Base-by-base conservation (phyloP, 1,140 invertebrate genomes). In the Sesamia nonagrioides region DNA sequence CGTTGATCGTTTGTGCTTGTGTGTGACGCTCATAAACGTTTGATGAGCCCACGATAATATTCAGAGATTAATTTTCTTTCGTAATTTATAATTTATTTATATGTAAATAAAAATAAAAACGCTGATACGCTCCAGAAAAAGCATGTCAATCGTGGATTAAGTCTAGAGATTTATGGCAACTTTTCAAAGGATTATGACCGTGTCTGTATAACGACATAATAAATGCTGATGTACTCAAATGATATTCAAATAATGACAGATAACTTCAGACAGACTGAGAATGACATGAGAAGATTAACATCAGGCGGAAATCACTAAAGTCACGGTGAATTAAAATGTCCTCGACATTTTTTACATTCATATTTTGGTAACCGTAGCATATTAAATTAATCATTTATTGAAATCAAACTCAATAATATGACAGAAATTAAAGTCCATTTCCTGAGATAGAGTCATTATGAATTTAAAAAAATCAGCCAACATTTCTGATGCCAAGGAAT, bases 221-320 rank as follows among this genome's bases (percentile, higher is more conserved):
- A 69, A 69, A 42, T 69, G 42, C 45, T 21, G 66, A 27, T 48
- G 42, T 18, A 4, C 42, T 33, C 42, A 50, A 11, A 45, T 69
- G 66, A 69, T 48, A 69, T 21, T 11, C 42, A 56, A 8, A 56
- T 27, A 58, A 69, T 33, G 42, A 69, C 40, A 69, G 27, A 37
- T 60, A 15, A 15, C 56, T 6, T 27, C 40, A 11, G 42, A 69
- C 66, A 50, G 13, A 69, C 18, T 21, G 2, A n/a, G 50, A 69
- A 69, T 69, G 66, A 69, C 66, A 69, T 8, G 8, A 18, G 42
- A 27, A 50, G 42, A 48, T 69, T 69, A 69, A n/a, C 13, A 69
- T 69, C 61, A 63, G 21, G 9, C 18, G n/a, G 54, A 58, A 21
- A 58, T 58, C 13, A 61, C 60, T 61, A 17, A 35, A 37, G 27